Evolutionary conservation across 2,113 vertebrate species (phyloP).

Genomic region (Boleophthalmus pectinirostris): DNA sequence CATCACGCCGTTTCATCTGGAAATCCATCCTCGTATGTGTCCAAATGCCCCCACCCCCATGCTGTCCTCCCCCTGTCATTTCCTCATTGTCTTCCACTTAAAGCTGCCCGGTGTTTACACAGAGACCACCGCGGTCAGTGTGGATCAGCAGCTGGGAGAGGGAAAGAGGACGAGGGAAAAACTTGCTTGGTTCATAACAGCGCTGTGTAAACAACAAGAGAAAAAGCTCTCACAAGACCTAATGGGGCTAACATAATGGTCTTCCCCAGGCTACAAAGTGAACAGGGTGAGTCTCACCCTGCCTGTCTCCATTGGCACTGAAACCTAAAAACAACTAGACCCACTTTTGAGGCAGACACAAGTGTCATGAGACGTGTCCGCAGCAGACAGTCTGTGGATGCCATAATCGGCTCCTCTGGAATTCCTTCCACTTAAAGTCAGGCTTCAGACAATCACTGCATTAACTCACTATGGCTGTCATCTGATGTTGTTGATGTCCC

Average conservation of each 20-base stretch:
- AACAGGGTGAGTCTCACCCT: slow-evolving; percentile 42
- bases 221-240: slow-evolving; percentile 25
- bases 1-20: slow-evolving; percentile 64
- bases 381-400: slow-evolving; percentile 57
- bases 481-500: slow-evolving; percentile 63
- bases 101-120: slow-evolving; percentile 65
- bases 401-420: slow-evolving; percentile 65
- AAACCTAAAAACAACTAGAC: slow-evolving; percentile 44
- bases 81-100: slow-evolving; percentile 73
- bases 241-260: slow-evolving; percentile 47
- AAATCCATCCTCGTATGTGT: slow-evolving; percentile 70
- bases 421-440: slow-evolving; percentile 75
- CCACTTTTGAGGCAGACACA: slow-evolving; percentile 40
- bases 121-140: slow-evolving; percentile 67
- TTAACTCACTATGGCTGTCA: slow-evolving; percentile 72
- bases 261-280: slow-evolving; percentile 36
- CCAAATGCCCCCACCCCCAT: slow-evolving; percentile 37
- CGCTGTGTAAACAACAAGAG: slow-evolving; percentile 62
- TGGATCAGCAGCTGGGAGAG: slow-evolving; percentile 64
- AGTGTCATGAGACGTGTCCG: slow-evolving; percentile 62
- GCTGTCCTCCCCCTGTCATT: slow-evolving; percentile 51
- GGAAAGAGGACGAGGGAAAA: slow-evolving; percentile 49
- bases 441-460: slow-evolving; percentile 65
- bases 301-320: slow-evolving; percentile 50
- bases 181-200: slow-evolving; percentile 46